These are phyloP conservation scores for Parascotia fuliginaria DNA, from an alignment of 2,888 invertebrate genomes.

Conservation along the genomic window DNA sequence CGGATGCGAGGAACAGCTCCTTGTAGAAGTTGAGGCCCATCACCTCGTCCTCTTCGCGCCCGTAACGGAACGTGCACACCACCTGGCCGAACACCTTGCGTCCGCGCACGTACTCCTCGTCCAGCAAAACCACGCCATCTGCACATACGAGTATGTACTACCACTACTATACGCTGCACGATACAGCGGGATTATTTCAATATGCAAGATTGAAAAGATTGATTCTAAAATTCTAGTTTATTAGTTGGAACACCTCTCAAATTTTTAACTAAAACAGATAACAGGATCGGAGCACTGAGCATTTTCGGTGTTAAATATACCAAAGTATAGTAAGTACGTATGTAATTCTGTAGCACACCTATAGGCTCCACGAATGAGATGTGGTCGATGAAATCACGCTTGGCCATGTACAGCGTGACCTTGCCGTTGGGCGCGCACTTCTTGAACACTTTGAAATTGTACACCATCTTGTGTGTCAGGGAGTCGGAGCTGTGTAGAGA, in stretches of 20 bases:
- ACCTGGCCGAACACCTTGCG: slow-evolving; percentile 96
- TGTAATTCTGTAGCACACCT: slow-evolving; percentile 89
- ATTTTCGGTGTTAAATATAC: too few species aligned
- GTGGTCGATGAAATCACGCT: slow-evolving; percentile 95
- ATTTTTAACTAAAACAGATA: too few species aligned
- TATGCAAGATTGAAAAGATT: too few species aligned
- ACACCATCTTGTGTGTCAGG: slow-evolving; percentile 89
- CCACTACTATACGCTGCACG: too few species aligned
- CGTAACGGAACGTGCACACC: slow-evolving; percentile 96
- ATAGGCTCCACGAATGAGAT: slow-evolving; percentile 94
- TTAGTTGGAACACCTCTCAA: too few species aligned
- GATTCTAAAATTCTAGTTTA: too few species aligned
- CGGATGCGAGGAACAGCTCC: slow-evolving; percentile 94
- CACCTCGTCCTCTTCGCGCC: slow-evolving; percentile 96
- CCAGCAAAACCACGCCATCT: slow-evolving; percentile 96
- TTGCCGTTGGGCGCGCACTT: slow-evolving; percentile 96
- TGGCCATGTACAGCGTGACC: slow-evolving; percentile 93
- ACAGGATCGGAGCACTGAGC: too few species aligned
- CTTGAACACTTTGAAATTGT: slow-evolving; percentile 96
- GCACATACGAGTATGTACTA: too few species aligned
- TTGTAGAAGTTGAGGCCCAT: slow-evolving; percentile 98
- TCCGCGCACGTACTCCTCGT: slow-evolving; percentile 93
- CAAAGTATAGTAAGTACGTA: too few species aligned
- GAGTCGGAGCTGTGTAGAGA: background rate
- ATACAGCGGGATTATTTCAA: too few species aligned